Conservation (phyloP, 2,888 invertebrate species). For the Cheilosia vernalis region DNA sequence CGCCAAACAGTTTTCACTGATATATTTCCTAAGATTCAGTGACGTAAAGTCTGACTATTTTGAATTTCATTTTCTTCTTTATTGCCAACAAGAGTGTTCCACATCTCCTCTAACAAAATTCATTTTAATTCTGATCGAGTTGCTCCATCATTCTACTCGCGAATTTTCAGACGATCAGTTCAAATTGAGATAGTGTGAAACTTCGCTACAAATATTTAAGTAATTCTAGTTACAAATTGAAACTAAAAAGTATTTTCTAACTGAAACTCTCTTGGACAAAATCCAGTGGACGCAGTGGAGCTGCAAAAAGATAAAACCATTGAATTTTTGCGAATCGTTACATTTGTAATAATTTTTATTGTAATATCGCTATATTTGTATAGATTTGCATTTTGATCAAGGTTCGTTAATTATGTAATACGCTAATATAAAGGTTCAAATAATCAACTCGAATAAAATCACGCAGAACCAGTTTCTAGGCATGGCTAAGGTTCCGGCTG, state of each 20-base stretch:
- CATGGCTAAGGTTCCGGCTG: conserved; percentile 83
- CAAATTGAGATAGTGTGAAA: conserved; percentile 25
- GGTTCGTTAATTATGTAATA: conserved; percentile 54
- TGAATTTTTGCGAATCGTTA: conserved; percentile 82
- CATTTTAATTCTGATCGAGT: conserved; percentile 7
- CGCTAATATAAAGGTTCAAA: not conserved
- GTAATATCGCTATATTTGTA: conserved; percentile 82
- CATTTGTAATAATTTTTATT: conserved; percentile 82
- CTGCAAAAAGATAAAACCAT: conserved; percentile 82
- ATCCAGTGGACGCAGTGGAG: conserved; percentile 81
- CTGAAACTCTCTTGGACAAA: conserved; percentile 55
- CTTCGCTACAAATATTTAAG: conserved; percentile 33
- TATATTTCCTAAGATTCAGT: conserved; percentile 18
- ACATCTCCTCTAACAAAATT: conserved; percentile 21
- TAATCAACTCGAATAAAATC: conserved; percentile 77
- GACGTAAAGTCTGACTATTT: conserved; percentile 49
- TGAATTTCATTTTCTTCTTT: conserved; percentile 28
- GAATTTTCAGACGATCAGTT: conserved; percentile 45
- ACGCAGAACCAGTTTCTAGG: conserved; percentile 83
- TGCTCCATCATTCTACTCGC: conserved; percentile 36
- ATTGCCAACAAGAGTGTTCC: conserved; percentile 58
- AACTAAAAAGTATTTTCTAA: conserved; percentile 40
- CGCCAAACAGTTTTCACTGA: conserved; percentile 13
- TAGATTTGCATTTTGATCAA: conserved; percentile 81
- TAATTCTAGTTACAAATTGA: conserved; percentile 45